Evolutionary conservation across 2,797 vertebrate genomes (phyloP).

Genomic region (Rhabdomys pumilio): DNA sequence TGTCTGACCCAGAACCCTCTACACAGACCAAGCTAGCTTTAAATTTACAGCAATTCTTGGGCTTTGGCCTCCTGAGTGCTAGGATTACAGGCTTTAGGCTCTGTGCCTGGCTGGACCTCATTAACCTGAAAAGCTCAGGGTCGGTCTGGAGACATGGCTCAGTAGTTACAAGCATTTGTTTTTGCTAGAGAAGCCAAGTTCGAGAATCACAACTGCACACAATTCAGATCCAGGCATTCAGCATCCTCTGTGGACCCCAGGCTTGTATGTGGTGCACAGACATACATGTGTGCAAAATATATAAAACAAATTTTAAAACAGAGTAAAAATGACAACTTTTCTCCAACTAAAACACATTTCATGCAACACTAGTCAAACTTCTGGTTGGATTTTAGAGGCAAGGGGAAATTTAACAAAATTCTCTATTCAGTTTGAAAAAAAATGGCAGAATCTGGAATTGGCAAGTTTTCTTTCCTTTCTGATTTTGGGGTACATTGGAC

Average conservation of each 20-base stretch:
- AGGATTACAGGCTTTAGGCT: neutral
- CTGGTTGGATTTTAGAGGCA: neutral
- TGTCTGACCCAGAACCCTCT: neutral
- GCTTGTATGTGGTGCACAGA: neutral
- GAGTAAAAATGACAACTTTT: neutral
- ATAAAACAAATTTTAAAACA: neutral
- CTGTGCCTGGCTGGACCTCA: neutral
- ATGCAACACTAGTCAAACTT: neutral
- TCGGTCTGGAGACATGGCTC: no score
- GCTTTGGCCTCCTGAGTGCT: neutral
- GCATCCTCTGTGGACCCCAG: no score
- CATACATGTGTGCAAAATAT: neutral
- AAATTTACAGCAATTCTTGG: neutral
- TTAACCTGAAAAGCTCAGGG: neutral
- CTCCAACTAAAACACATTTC: neutral
- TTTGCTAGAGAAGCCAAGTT: neutral
- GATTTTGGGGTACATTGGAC: neutral
- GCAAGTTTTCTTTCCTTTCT: neutral
- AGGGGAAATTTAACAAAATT: neutral
- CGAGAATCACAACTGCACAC: no score
- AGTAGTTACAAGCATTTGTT: neutral
- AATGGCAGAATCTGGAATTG: neutral
- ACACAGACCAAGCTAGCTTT: neutral
- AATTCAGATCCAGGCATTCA: neutral
- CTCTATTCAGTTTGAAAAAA: neutral